These are phyloP conservation scores for Chitala chitala DNA, from an alignment of 2,113 vertebrate species.

Conservation along the genomic window DNA sequence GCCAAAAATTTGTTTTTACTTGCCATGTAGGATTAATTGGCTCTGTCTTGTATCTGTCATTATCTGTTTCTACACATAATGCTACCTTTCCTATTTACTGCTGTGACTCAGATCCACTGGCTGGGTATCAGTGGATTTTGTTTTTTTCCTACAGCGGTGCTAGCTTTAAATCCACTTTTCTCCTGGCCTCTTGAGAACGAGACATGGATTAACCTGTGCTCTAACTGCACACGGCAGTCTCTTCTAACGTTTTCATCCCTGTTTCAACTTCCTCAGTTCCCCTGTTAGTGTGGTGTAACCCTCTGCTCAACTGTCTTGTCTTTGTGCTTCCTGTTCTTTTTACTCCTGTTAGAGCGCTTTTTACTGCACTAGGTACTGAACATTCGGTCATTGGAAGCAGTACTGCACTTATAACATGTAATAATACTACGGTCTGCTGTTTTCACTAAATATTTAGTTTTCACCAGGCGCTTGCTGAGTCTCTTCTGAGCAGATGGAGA, in stretches of 20 bases:
- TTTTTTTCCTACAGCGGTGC: slow-evolving; percentile 52
- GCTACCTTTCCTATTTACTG: too few relatives aligned
- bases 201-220: slow-evolving; percentile 45
- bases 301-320: not conserved
- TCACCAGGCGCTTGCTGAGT: too few relatives aligned
- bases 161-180: slow-evolving; percentile 53
- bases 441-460: too few relatives aligned
- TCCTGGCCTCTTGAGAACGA: slow-evolving; percentile 46
- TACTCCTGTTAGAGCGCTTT: not conserved
- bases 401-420: not conserved
- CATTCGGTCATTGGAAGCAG: not conserved
- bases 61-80: too few relatives aligned
- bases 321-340: not conserved
- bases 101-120: too few relatives aligned
- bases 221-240: not conserved
- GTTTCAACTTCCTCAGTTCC: not conserved
- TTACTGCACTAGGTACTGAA: not conserved
- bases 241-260: not conserved
- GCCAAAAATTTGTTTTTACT: too few relatives aligned
- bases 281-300: not conserved
- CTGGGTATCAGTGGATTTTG: too few relatives aligned
- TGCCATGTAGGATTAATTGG: too few relatives aligned
- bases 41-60: too few relatives aligned
- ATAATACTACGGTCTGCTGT: too few relatives aligned
- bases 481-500: too few relatives aligned